A percentile compares a stretch with the other conserved stretches of the same genome.
These are phyloP conservation scores for Drosophila buzzatii DNA, from an alignment of 2,888 invertebrate species.

Conservation along the genomic window DNA sequence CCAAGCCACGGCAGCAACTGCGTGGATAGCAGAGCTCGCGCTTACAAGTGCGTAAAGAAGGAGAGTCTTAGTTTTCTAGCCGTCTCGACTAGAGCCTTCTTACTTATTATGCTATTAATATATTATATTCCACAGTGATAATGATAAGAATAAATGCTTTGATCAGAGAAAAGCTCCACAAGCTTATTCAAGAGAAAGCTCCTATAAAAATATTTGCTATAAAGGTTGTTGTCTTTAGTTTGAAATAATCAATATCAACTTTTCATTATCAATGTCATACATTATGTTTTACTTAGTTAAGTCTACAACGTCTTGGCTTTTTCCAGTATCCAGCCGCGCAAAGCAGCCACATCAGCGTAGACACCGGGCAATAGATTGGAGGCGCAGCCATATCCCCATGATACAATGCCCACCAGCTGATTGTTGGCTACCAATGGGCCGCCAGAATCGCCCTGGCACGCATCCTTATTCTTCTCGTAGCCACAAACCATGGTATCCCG, in stretches of 20 bases:
- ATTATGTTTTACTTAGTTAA: neutral
- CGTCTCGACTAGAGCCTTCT: no score
- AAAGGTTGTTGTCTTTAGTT: conserved; percentile 11
- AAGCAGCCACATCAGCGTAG: conserved; percentile 67
- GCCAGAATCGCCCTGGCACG: conserved; percentile 83
- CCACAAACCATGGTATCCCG: conserved; percentile 79
- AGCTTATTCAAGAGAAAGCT: neutral
- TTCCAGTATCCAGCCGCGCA: conserved; percentile 65
- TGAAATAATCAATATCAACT: neutral
- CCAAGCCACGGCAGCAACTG: no score
- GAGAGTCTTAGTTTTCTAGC: no score
- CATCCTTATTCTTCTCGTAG: conserved; percentile 68
- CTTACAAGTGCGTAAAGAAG: no score
- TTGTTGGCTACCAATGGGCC: conserved; percentile 74
- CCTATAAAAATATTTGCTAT: neutral
- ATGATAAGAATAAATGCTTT: neutral
- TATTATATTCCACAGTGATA: neutral
- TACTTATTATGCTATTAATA: no score
- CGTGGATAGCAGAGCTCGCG: no score
- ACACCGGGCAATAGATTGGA: conserved; percentile 68
- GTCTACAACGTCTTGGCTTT: conserved; percentile 37
- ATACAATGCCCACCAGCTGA: conserved; percentile 81
- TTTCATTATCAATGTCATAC: neutral
- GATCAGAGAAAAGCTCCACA: neutral
- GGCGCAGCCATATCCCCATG: conserved; percentile 83